Evolutionary conservation across 2,113 vertebrate species (phyloP), one percentile per base, ranked within the genome.

Genomic region (Microcebus lehilahytsara): DNA sequence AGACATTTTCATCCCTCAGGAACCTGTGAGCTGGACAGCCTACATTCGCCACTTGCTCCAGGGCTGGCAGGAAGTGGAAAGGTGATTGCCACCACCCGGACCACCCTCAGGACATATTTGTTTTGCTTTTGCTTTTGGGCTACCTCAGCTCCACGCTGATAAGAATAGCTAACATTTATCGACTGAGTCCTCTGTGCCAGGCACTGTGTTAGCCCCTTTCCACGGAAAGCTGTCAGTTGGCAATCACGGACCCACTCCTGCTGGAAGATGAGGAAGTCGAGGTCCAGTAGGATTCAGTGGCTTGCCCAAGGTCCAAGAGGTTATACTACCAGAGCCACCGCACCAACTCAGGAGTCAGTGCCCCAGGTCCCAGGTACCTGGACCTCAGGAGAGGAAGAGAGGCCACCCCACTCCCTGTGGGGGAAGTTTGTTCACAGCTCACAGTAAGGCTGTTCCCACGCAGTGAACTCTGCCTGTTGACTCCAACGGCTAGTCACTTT

Each of bases 401-500:
- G 14, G 14, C 3, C n/a, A 20, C 1, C 53, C n/a, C 2, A 3
- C 51, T 72, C 34, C 37, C 78, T 23, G 5, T 3, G 32, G 2
- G 9, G 40, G 10, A 56, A 34, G 14, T 34, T 34, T 20, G 13
- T 6, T 17, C 66, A 49, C 5, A 32, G 56, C 23, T 85, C 14
- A 67, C 11, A 42, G 22, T 1, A 7, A 72, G 64, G 34, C 74
- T 34, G 2, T 5, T 10, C 23, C 67, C 79, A 64, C 0, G 0
- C 42, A 16, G 69, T 12, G 10, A 37, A 27, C 12, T 37, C 77
- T 8, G 1, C 40, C 32, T 5, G 4, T 4, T 66, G 56, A 56
- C 34, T n/a, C 90, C 46, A 30, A 78, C 13, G 83, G 27, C n/a
- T 25, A n/a, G 40, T 22, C 42, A 51, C 32, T 58, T 51, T 64